Base-by-base conservation (phyloP, 2,888 invertebrate species). In the Ellobium chinense region DNA sequence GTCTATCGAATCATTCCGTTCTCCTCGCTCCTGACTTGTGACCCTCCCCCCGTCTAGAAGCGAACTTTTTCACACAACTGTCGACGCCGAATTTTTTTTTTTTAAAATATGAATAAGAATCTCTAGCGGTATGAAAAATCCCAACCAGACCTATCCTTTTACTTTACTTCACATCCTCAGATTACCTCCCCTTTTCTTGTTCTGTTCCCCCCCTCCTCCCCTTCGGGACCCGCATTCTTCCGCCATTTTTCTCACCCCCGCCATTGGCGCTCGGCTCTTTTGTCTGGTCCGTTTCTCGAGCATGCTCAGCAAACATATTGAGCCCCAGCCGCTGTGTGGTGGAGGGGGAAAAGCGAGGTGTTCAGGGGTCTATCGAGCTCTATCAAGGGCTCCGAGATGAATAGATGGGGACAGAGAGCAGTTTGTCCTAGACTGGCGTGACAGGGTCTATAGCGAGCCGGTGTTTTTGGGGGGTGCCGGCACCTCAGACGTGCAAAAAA, bases 231-330 rank as follows among this genome's bases (percentile, higher is more conserved):
- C 24, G 58, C 46, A 72, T 58, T 72, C 72, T 72, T 72, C 58
- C 37, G 60, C 56, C 60, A 72, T 56, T 58, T 58, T 29, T 60
- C 58, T 60, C 72, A 60, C 72, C 60, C 60, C 21, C 72, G 72
- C 72, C 60, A 72, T 58, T 58, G 29, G 18, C 58, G 60, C 60
- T 60, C 60, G 72, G 72, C 60, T n/a, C 36, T 72, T 72, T 72
- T 72, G 72, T 72, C 18, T 58, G 4, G 27, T 36, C 1, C 18
- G 72, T 72, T 14, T 18, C 36, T 24, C 7, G 37, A 60, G 72
- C 72, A 72, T 60, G 72, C 72, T 72, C 72, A n/a, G 72, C n/a
- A 72, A 72, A 72, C 72, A 72, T 72, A 72, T 72, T 72, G 72
- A 72, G 72, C 21, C 12, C 24, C 18, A n/a, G 4, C 14, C n/a